phyloP scores from a whole-genome alignment of 2,888 invertebrate genomes.

The Dorcus hopei region DNA sequence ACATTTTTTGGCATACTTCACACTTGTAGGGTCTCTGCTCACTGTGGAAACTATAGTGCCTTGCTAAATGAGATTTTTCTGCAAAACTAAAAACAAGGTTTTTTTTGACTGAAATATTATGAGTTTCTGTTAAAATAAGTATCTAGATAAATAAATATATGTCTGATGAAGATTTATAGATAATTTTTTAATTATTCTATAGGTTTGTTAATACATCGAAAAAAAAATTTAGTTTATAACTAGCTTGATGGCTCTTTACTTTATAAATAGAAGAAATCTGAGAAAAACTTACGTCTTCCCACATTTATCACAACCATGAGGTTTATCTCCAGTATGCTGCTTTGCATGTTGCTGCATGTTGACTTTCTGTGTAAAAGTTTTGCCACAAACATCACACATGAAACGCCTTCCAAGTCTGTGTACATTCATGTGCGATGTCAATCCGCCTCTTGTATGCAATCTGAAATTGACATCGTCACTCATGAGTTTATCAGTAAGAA shows the following conservation, averaged over 20 bases:
- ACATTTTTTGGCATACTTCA: conserved; percentile 54
- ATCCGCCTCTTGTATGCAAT: conserved; percentile 47
- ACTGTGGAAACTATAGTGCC: conserved; percentile 49
- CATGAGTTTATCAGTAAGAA: too few relatives aligned
- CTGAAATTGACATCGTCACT: conserved; percentile 29
- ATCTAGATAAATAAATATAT: background rate
- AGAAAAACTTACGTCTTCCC: conserved; percentile 44
- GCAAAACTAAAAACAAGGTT: conserved; percentile 41
- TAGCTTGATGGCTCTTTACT: too few relatives aligned
- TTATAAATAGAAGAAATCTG: background rate
- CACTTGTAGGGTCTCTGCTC: conserved; percentile 48
- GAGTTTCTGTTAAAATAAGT: background rate
- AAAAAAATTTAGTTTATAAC: too few relatives aligned
- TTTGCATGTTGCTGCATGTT: conserved; percentile 52
- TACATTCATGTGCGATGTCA: conserved; percentile 49
- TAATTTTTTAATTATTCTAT: too few relatives aligned
- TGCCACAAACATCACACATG: conserved; percentile 58
- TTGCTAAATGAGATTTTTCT: conserved; percentile 48
- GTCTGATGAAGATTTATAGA: too few relatives aligned
- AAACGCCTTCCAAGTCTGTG: conserved; percentile 47
- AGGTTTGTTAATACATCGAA: too few relatives aligned
- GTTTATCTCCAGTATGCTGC: conserved; percentile 51
- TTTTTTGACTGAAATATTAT: background rate
- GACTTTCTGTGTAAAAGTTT: conserved; percentile 55
- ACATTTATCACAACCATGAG: conserved; percentile 53